Conservation (phyloP, 2,797 vertebrate species). For the Natrix natrix region DNA sequence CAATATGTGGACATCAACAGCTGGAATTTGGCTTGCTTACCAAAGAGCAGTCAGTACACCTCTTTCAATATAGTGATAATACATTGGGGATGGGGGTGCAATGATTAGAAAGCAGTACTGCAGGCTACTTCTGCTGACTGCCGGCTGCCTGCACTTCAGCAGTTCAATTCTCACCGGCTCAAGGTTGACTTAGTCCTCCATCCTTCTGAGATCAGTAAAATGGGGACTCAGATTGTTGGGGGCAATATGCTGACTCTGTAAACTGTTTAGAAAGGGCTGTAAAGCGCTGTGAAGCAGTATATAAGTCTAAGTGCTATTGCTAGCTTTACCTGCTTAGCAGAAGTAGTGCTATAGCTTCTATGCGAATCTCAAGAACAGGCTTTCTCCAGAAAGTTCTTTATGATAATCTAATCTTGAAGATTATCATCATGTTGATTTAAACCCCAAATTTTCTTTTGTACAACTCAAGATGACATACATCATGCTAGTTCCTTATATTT, state of each 20-base stretch:
- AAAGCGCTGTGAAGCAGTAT: neutral
- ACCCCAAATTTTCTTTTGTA: neutral
- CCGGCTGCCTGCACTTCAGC: no score
- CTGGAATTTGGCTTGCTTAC: neutral
- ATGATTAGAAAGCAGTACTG: neutral
- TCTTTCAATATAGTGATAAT: neutral
- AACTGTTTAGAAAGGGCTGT: neutral
- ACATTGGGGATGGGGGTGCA: neutral
- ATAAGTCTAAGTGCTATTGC: no score
- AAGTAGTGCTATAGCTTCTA: neutral
- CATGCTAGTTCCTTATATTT: neutral
- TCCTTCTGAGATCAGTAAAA: neutral
- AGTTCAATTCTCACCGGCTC: neutral
- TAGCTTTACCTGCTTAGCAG: neutral
- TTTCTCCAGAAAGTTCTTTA: neutral
- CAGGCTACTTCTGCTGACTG: neutral
- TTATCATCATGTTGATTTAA: neutral
- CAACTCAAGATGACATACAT: neutral
- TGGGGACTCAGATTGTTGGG: neutral
- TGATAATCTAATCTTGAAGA: neutral
- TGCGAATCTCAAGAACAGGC: neutral
- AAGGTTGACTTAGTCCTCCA: neutral
- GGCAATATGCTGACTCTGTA: neutral
- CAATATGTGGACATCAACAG: neutral
- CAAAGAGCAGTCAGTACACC: neutral